Percentiles rank a stretch among this genome's conserved stretches.
Conservation (phyloP, 2,888 invertebrate species). For the Zaprionus lineosus region DNA sequence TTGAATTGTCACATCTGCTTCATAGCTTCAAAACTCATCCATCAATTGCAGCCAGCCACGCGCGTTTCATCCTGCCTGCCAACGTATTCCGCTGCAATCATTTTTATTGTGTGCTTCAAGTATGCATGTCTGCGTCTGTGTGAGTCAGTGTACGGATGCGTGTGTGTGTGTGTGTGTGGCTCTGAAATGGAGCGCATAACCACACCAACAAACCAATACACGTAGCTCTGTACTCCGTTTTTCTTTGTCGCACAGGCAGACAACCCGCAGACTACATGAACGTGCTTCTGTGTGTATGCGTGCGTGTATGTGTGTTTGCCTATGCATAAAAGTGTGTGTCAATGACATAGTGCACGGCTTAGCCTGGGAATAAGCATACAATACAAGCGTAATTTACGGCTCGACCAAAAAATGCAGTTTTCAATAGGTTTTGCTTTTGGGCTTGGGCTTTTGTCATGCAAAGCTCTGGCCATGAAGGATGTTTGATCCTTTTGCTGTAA, state of each 20-base stretch:
- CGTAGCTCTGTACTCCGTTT: slow-evolving; percentile 18
- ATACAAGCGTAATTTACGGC: slow-evolving; percentile 59
- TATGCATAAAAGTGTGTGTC: slow-evolving; percentile 19
- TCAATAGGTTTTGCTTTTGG: slow-evolving; percentile 52
- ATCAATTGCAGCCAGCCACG: slow-evolving; percentile 66
- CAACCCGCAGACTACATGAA: slow-evolving; percentile 34
- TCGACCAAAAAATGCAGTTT: slow-evolving; percentile 48
- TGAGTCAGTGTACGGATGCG: slow-evolving; percentile 7
- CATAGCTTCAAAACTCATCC: slow-evolving; percentile 74
- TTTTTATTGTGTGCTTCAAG: slow-evolving; percentile 60
- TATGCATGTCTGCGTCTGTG: slow-evolving; percentile 14
- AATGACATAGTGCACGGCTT: slow-evolving; percentile 25
- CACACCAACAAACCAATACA: slow-evolving; percentile 62
- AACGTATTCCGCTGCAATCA: slow-evolving; percentile 73
- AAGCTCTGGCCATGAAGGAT: slow-evolving; percentile 3
- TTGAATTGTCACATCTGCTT: slow-evolving; percentile 79
- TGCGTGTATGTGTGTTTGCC: slow-evolving; percentile 18
- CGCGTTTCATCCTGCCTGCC: slow-evolving; percentile 53
- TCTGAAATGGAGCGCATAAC: slow-evolving; percentile 61
- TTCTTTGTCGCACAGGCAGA: slow-evolving; percentile 33
- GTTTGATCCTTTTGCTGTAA: slow-evolving; percentile 32
- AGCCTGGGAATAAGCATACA: slow-evolving; percentile 47
- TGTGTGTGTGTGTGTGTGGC: slow-evolving; percentile 18
- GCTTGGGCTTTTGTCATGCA: slow-evolving; percentile 58
- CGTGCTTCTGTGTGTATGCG: slow-evolving; percentile 13